Conservation (phyloP, 2,888 invertebrate species). For the Argyra leucocephala region DNA sequence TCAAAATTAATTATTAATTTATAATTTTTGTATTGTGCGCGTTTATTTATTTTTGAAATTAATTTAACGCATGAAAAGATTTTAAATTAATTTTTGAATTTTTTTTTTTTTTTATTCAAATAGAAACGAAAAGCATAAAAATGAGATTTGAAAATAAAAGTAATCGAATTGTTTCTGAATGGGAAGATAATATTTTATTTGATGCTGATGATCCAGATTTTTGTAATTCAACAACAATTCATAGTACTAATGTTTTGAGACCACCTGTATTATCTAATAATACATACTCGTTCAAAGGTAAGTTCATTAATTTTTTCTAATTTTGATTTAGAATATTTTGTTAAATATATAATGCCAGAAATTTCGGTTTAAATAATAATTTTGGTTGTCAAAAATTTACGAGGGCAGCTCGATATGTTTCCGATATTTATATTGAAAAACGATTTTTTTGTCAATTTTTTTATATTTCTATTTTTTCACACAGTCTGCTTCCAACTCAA, state of each 20-base stretch:
- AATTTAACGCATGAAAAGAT: no score
- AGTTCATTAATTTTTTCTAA: conserved; percentile 10
- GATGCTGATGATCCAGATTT: conserved; percentile 44
- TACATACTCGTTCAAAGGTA: conserved; percentile 19
- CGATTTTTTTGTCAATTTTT: no score
- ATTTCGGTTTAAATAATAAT: no score
- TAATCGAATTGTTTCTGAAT: conserved; percentile 35
- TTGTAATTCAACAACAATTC: conserved; percentile 29
- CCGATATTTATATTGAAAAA: neutral
- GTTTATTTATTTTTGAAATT: no score
- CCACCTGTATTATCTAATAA: conserved; percentile 16
- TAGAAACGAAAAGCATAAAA: neutral
- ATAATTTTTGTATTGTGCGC: no score
- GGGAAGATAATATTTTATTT: conserved; percentile 41
- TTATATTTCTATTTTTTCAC: no score
- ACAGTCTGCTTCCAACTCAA: no score
- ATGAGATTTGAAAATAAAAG: neutral
- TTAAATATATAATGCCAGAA: no score
- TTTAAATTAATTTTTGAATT: neutral
- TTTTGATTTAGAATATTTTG: conserved; percentile 8
- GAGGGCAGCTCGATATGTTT: neutral
- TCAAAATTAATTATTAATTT: no score
- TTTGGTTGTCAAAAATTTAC: no score
- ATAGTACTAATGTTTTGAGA: conserved; percentile 27
- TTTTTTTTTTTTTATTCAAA: neutral